phyloP scores from a whole-genome alignment of 2,888 invertebrate genomes.

The Fissipunctia ypsillon region DNA sequence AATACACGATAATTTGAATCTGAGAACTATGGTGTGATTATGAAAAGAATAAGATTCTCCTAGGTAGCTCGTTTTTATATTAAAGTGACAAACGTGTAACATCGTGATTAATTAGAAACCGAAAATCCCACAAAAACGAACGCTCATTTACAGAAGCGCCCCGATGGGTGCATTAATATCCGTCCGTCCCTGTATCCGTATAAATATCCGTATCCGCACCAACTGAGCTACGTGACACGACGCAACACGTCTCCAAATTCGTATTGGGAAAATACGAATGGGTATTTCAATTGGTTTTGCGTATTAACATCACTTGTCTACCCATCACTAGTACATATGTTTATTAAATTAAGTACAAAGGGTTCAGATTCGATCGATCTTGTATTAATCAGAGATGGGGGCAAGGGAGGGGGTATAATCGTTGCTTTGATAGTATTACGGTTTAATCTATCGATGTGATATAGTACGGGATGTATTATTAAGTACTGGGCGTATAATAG shows the following conservation, averaged over 20 bases:
- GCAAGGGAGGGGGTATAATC: slow-evolving; percentile 24
- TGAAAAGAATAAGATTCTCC: background rate
- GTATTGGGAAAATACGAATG: slow-evolving; percentile 80
- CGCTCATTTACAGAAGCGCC: slow-evolving; percentile 25
- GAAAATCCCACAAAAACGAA: background rate
- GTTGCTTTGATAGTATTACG: slow-evolving; percentile 56
- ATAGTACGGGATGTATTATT: background rate
- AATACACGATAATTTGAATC: too few species aligned
- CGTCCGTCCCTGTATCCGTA: slow-evolving; percentile 60
- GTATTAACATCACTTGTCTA: slow-evolving; percentile 77
- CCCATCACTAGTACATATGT: slow-evolving; percentile 51
- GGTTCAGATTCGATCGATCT: slow-evolving; percentile 35
- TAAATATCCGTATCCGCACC: slow-evolving; percentile 65
- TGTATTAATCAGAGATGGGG: slow-evolving; percentile 29
- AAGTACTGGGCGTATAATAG: background rate
- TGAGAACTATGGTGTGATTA: too few species aligned
- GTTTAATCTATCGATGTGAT: slow-evolving; percentile 36
- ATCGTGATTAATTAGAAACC: slow-evolving; percentile 10
- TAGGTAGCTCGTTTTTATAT: background rate
- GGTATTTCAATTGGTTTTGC: slow-evolving; percentile 83
- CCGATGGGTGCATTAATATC: slow-evolving; percentile 23
- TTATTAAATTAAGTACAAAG: slow-evolving; percentile 64
- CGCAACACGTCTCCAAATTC: slow-evolving; percentile 75
- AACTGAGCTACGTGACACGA: slow-evolving; percentile 71
- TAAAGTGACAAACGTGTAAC: background rate